Conservation (phyloP, 2,888 invertebrate genomes). For the Synanthedon vespiformis region DNA sequence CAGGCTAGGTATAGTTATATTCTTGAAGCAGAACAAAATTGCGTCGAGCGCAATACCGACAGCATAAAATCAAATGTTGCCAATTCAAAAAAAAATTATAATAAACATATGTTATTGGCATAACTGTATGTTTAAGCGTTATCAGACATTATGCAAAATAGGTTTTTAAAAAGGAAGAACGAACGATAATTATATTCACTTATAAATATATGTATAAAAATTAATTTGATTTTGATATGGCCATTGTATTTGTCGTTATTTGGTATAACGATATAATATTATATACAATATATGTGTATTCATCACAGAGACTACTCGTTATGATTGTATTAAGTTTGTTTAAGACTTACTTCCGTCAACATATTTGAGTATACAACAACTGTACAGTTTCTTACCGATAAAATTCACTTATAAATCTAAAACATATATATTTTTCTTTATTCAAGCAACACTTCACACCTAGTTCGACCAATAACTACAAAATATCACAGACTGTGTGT, state of each 20-base stretch:
- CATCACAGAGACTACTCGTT: constrained; percentile 62
- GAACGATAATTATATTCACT: constrained; percentile 28
- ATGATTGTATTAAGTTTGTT: constrained; percentile 36
- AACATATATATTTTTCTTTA: constrained; percentile 58
- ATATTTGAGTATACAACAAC: constrained; percentile 51
- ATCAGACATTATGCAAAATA: constrained; percentile 25
- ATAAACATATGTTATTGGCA: constrained; percentile 1
- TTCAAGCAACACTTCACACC: constrained; percentile 66
- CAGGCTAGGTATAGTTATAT: too few relatives aligned
- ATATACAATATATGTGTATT: constrained; percentile 27
- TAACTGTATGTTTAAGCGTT: constrained; percentile 3
- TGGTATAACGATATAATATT: constrained; percentile 43
- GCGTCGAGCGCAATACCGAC: not conserved
- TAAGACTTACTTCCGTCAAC: constrained; percentile 24
- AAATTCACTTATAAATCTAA: constrained; percentile 59
- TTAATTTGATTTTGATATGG: constrained; percentile 64
- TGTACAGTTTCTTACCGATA: constrained; percentile 59
- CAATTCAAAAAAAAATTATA: not conserved
- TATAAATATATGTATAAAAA: constrained; percentile 43
- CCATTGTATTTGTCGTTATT: constrained; percentile 53
- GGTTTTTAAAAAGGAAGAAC: constrained; percentile 9
- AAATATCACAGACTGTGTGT: constrained; percentile 71
- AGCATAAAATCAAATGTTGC: not conserved
- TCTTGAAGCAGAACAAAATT: not conserved
- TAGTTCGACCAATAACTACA: constrained; percentile 68